Base-by-base conservation (phyloP, 1,140 invertebrate genomes). In the Lamellibrachia luymesi region DNA sequence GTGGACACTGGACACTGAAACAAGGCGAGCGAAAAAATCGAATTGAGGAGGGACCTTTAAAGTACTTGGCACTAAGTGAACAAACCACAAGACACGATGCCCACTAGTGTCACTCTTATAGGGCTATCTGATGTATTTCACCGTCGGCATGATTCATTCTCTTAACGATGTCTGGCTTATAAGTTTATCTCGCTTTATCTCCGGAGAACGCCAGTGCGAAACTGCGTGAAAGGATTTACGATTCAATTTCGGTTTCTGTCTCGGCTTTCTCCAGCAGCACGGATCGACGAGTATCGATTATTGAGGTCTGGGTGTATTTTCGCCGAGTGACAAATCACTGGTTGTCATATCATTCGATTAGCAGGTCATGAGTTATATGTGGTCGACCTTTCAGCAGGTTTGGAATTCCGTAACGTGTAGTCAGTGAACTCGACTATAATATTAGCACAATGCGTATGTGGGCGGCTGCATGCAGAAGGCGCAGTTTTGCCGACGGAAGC, bases 101-200 rank as follows among this genome's bases (percentile, higher is more conserved):
- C 13, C 7, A 17, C 64, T 80, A 17, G 64, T 80, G 64, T 80
- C 64, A 80, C 64, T 10, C 64, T 22, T 80, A 80, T 80, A 80
- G 0, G 64, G 64, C 64, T 22, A 80, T 80, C 5, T 80, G 64
- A 80, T 80, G 64, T 4, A 8, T 8, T 22, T 80, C 64, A 22
- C 52, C 64, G 64, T 22, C 2, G 13, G 64, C 17, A 80, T 80
- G 64, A 80, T 80, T 80, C 5, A 80, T 80, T 80, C 64, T 80
- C 64, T 80, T 80, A 80, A 80, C 64, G 64, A 80, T 80, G 64
- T 80, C 64, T 80, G 64, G 64, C 64, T 80, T 80, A 80, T 80
- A 80, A 80, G 64, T 80, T 80, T 80, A 80, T 80, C 64, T 80
- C 4, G 64, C 25, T 80, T 80, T 80, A 80, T 80, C 13, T 17